Conservation (phyloP, 64 coral and sea anemone genomes). For the Dendronephthya gigantea region DNA sequence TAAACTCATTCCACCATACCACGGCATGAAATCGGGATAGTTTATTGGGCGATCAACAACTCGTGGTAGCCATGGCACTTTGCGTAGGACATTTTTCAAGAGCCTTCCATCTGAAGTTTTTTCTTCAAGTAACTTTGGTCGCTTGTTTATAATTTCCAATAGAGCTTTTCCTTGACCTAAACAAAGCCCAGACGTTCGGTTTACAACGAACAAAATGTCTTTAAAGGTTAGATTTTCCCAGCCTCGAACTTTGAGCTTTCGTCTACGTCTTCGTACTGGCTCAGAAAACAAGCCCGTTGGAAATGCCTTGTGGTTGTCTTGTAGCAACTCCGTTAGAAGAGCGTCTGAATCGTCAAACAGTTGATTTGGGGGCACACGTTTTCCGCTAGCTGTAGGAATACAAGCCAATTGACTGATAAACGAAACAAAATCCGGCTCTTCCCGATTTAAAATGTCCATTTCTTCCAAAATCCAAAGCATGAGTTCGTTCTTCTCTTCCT, state of each 20-base stretch:
- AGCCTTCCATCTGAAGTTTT: neutral
- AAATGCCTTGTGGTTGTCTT: too few relatives aligned
- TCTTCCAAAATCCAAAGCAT: neutral
- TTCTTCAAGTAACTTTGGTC: neutral
- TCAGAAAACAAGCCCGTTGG: too few relatives aligned
- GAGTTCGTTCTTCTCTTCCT: neutral
- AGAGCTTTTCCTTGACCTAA: neutral
- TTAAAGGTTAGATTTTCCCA: neutral
- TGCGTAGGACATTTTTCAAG: neutral
- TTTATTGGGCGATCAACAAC: neutral
- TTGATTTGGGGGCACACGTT: neutral
- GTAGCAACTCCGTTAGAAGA: neutral
- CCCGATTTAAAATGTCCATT: neutral
- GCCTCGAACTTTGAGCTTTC: neutral
- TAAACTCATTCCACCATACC: neutral
- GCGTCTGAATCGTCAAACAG: neutral
- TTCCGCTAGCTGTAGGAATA: neutral
- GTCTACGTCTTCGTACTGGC: neutral
- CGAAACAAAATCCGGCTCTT: neutral
- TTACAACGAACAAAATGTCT: neutral
- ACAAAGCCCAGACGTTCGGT: neutral
- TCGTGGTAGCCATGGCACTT: neutral
- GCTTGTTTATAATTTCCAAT: neutral
- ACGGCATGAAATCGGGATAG: slow-evolving; percentile 14
- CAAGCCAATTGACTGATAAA: neutral